phyloP scores from a whole-genome alignment of 2,888 invertebrate genomes.

The Xylocampa areola region DNA sequence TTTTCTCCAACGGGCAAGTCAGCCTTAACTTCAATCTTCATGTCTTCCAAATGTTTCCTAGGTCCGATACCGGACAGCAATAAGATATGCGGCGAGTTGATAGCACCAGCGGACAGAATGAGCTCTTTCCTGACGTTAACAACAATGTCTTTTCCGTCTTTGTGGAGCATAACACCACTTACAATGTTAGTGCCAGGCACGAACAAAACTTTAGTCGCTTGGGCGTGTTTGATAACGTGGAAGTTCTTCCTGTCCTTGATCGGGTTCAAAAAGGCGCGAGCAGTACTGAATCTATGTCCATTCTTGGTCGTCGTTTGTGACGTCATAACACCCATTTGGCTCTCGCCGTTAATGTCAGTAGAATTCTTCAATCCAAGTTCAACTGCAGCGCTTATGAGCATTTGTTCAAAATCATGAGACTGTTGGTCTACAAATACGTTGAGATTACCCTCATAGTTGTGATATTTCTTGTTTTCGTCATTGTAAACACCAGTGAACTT shows the following conservation, averaged over 20 bases:
- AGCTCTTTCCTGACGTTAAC: conserved; percentile 91
- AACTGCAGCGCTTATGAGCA: conserved; percentile 90
- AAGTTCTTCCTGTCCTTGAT: conserved; percentile 90
- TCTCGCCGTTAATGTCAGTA: conserved; percentile 90
- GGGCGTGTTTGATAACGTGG: conserved; percentile 89
- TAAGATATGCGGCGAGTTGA: conserved; percentile 94
- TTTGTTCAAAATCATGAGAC: conserved; percentile 86
- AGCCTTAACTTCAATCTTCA: conserved; percentile 89
- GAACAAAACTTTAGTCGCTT: conserved; percentile 90
- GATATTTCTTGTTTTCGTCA: conserved; percentile 88
- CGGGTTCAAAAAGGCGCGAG: conserved; percentile 92
- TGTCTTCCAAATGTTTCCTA: conserved; percentile 88
- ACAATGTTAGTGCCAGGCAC: conserved; percentile 86
- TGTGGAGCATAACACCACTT: conserved; percentile 90
- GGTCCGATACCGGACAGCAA: conserved; percentile 95
- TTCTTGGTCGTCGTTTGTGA: conserved; percentile 92
- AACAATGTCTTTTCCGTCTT: conserved; percentile 80
- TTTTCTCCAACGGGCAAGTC: conserved; percentile 93
- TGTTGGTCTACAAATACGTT: conserved; percentile 89
- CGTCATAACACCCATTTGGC: conserved; percentile 92
- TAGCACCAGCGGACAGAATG: conserved; percentile 94
- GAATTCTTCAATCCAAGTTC: conserved; percentile 91
- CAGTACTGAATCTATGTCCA: conserved; percentile 93
- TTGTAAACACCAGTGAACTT: conserved; percentile 53
- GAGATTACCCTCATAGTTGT: conserved; percentile 88